Conservation (phyloP, 2,797 vertebrate species). For the Falco columbarius region DNA sequence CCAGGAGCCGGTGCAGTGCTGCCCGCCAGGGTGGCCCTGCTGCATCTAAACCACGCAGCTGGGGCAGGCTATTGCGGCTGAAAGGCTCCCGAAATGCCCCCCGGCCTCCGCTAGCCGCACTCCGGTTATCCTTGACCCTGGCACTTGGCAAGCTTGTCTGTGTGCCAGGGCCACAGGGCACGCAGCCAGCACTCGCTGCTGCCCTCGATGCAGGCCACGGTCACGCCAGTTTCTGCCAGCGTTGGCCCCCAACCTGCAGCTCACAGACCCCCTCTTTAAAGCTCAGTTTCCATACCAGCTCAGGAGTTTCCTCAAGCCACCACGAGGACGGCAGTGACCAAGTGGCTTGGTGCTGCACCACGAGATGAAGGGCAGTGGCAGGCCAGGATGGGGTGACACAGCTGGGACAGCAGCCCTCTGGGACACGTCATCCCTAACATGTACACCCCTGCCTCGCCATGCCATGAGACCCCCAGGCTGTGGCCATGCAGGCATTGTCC, state of each 20-base stretch:
- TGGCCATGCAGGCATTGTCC: neutral
- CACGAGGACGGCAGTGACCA: neutral
- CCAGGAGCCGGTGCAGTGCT: fast-evolving
- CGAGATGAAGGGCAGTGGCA: neutral
- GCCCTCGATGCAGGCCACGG: neutral
- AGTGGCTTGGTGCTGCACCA: neutral
- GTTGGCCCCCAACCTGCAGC: neutral
- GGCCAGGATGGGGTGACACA: neutral
- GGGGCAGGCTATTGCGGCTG: neutral
- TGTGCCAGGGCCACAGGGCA: neutral
- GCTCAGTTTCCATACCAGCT: neutral
- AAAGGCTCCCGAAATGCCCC: neutral
- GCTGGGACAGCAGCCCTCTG: too few species aligned
- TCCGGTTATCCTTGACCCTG: neutral
- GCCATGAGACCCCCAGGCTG: neutral
- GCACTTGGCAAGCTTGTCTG: fast-evolving
- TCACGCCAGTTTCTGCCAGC: neutral
- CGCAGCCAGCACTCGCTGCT: neutral
- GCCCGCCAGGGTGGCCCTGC: neutral
- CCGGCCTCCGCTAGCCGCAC: neutral
- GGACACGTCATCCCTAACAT: fast-evolving
- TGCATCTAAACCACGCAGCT: neutral
- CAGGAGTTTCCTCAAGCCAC: neutral
- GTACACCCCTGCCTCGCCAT: fast-evolving
- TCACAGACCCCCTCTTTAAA: neutral